Base-by-base conservation (phyloP, 2,797 vertebrate genomes). In the Sebastes wilsoni region DNA sequence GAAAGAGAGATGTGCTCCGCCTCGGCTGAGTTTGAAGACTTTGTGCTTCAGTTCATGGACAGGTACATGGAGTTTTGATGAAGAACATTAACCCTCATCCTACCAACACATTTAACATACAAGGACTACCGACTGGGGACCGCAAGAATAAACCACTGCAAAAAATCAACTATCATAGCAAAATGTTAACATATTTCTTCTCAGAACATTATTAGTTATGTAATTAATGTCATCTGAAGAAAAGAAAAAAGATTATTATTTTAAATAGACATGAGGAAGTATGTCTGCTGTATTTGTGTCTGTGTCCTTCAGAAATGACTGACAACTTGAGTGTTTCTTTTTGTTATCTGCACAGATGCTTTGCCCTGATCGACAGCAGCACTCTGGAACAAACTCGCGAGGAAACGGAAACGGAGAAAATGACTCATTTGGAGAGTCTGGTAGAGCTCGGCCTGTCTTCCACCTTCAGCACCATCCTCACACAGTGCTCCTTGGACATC, bases 41-140 rank as follows among this genome's bases (percentile, higher is more conserved):
- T 99, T 86, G 98, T 99, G 68, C 97, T 99, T 66, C 98, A 97
- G 86, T 99, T 99, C 84, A 99, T 99, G 97, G 98, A 99, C 93
- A 97, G 98, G 98, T 98, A 85, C 0, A 60, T 73, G 8, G n/a
- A 72, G 46, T 30, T 78, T 42, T 58, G 9, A 66, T 64, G 2
- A 25, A 23, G 36, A 76, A 66, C 22, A 34, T 60, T 18, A 55
- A 49, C 16, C 46, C 46, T 49, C 18, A 49, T 49, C 46, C 46
- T 49, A 20, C 46, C 46, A 49, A 49, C 7, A 49, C 16, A 49
- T 49, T 49, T 49, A 49, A 18, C 42, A 49, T 49, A 4, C 16
- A 49, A 49, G 6, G 18, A 49, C 42, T 20, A 18, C 42, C 16
- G 16, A 46, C 42, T 8, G 42, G 3, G 16, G 42, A 8, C 16